These are phyloP conservation scores for Stercorarius parasiticus DNA, from an alignment of 2,113 vertebrate genomes.

Conservation along the genomic window DNA sequence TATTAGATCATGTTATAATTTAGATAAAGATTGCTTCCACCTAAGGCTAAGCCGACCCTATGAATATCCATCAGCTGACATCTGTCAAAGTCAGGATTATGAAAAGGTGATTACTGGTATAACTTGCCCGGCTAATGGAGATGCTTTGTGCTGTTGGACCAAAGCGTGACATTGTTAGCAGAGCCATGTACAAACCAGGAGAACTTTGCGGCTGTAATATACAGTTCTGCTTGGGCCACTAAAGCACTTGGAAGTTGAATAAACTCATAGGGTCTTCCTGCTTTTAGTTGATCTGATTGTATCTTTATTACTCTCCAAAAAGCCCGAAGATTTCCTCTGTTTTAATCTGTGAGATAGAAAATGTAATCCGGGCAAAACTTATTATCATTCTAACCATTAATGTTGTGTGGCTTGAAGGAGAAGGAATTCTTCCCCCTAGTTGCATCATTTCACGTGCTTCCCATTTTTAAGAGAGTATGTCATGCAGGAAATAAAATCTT, in stretches of 20 bases:
- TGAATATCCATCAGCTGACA: background rate
- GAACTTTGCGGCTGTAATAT: background rate
- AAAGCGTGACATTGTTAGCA: background rate
- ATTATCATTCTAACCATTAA: background rate
- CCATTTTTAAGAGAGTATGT: background rate
- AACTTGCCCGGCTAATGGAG: background rate
- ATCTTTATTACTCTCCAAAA: background rate
- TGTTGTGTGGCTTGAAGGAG: background rate
- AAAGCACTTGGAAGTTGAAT: background rate
- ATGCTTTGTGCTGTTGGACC: background rate
- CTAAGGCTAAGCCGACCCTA: background rate
- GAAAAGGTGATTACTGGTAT: background rate
- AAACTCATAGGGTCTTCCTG: background rate
- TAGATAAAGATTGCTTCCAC: background rate
- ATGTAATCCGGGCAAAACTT: background rate
- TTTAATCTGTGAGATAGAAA: background rate
- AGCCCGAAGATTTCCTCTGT: background rate
- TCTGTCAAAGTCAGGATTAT: background rate
- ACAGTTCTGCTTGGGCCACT: background rate
- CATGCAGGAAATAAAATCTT: background rate
- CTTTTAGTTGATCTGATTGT: background rate
- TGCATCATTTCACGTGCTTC: background rate
- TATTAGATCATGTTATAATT: background rate
- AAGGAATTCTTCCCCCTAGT: background rate
- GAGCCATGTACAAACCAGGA: background rate